Evolutionary conservation across 2,797 vertebrate genomes (phyloP).

Genomic region (Oreochromis grahami): DNA sequence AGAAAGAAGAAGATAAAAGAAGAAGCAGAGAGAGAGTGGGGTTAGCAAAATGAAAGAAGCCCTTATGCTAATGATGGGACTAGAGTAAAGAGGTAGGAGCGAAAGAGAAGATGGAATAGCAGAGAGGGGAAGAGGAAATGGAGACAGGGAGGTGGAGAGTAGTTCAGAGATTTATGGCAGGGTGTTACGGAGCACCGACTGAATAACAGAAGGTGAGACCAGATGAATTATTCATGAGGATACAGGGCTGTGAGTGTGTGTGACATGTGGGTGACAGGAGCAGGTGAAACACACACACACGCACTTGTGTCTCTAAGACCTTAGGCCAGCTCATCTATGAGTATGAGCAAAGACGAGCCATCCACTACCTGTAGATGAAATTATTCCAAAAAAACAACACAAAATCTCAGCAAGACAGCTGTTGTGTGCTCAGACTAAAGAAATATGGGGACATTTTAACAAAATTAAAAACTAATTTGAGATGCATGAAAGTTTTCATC

Average conservation of each 20-base stretch:
- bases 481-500: not conserved
- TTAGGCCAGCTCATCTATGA: conserved; percentile 27
- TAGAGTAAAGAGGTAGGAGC: conserved; percentile 11
- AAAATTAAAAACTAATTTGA: not conserved
- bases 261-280: conserved; percentile 6
- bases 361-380: conserved; percentile 22
- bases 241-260: conserved; percentile 26
- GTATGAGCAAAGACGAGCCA: conserved; percentile 21
- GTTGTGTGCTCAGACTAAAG: not conserved
- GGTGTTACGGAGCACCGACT: conserved; percentile 72
- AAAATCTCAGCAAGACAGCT: not conserved
- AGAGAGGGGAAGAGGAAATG: conserved; percentile 7
- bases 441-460: not conserved
- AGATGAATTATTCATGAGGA: conserved; percentile 76
- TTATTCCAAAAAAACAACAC: not conserved
- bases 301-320: conserved; percentile 11
- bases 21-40: not conserved
- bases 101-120: not conserved
- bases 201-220: conserved; percentile 77
- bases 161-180: conserved; percentile 71
- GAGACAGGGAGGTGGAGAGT: conserved; percentile 45
- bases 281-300: conserved; percentile 9
- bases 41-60: conserved; percentile 32
- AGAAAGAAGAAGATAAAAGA: not conserved
- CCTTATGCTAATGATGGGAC: conserved; percentile 40